Evolutionary conservation across 2,113 vertebrate genomes (phyloP), one percentile per base, ranked within the genome.

Genomic region (Silurus glanis): DNA sequence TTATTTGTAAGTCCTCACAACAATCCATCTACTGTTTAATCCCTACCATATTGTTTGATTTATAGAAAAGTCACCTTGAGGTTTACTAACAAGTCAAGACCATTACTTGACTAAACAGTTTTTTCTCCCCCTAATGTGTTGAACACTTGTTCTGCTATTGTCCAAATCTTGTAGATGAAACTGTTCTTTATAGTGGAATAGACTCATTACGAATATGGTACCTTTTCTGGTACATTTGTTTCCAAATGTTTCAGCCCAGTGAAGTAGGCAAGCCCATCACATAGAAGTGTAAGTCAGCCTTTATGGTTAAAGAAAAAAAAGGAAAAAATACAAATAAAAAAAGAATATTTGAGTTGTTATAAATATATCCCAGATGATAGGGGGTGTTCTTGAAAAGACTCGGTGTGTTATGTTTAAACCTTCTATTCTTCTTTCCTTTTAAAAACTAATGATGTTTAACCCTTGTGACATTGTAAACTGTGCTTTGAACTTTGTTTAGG

Each of bases 381-480:
- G 51, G 47, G 45, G 49, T 67, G 80, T 76, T 47, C 45, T 51
- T 1, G 47, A 75, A 79, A 55, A 4, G 25, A 85, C 58, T 85
- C 23, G 37, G 45, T 55, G 61, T 64, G 76, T 88, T 62, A 53
- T n/a, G n/a, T 82, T 69, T 83, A 85, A 56, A n/a, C 82, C 82
- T 81, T 78, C 66, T 88, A 28, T 58, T 72, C 28, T 88, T 61
- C 47, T 53, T 85, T 76, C 88, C n/a, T 62, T 83, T 88, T 80
- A 47, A 78, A 75, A 86, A 75, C 81, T 74, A 51, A 83, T 69
- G 88, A 87, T 82, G 89, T 91, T 91, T 85, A 82, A 80, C 76
- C 80, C 87, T 89, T 71, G 82, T 83, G 85, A 88, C 85, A 78
- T 69, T 88, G 88, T 90, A 89, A 84, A 86, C 69, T 84, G 66